phyloP scores from a whole-genome alignment of 2,888 invertebrate species.

The Drosophila ochracea region DNA sequence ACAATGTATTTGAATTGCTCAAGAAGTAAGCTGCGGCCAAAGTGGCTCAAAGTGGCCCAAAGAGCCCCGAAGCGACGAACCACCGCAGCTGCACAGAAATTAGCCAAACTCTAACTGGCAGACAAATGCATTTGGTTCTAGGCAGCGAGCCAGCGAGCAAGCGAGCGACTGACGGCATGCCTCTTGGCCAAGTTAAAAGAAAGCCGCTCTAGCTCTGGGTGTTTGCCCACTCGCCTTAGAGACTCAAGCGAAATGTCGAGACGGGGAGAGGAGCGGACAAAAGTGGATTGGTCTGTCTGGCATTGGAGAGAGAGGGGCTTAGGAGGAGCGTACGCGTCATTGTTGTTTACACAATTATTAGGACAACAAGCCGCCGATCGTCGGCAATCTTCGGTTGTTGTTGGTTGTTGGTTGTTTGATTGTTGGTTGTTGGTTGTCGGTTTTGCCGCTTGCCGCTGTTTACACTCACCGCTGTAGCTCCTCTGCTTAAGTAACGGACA shows the following conservation, averaged over 20 bases:
- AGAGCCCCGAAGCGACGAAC: slow-evolving; percentile 37
- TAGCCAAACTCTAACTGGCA: slow-evolving; percentile 82
- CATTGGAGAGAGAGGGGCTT: slow-evolving; percentile 1
- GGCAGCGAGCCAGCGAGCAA: slow-evolving; percentile 39
- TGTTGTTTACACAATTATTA: slow-evolving; percentile 84
- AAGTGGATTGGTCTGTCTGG: slow-evolving; percentile 2
- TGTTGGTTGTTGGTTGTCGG: slow-evolving; percentile 41
- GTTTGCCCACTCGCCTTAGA: slow-evolving; percentile 63
- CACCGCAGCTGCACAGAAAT: slow-evolving; percentile 73
- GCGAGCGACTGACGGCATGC: slow-evolving; percentile 39
- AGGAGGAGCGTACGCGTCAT: slow-evolving; percentile 75
- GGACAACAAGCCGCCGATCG: slow-evolving; percentile 82
- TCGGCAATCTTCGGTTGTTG: slow-evolving; percentile 51
- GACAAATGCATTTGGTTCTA: slow-evolving; percentile 79
- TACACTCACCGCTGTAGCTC: slow-evolving; percentile 38
- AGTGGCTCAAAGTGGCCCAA: slow-evolving; percentile 48
- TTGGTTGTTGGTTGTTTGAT: slow-evolving; percentile 21
- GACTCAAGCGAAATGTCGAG: slow-evolving; percentile 14
- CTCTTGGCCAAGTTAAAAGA: slow-evolving; percentile 72
- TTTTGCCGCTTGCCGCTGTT: slow-evolving; percentile 55
- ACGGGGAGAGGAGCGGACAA: slow-evolving; percentile 20
- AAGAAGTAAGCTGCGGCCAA: slow-evolving; percentile 65
- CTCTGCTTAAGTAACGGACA: slow-evolving; percentile 39
- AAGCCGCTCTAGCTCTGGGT: slow-evolving; percentile 63
- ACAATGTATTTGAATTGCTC: slow-evolving; percentile 83